Evolutionary conservation across 1,140 invertebrate genomes (phyloP).

Genomic region (Globodera rostochiensis): DNA sequence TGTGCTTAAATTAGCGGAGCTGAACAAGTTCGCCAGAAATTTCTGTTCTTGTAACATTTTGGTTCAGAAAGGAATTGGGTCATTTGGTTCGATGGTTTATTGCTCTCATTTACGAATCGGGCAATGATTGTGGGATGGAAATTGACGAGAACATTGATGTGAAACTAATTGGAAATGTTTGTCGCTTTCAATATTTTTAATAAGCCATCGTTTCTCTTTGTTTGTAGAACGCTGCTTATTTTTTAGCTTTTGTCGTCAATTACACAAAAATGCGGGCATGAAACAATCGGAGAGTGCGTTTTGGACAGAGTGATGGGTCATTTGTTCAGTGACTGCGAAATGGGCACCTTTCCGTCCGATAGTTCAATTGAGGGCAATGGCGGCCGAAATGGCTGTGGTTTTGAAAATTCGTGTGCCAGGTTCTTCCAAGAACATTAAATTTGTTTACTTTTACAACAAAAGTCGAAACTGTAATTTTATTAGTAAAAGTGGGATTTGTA

Average conservation of each 20-base stretch:
- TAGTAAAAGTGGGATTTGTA: too few relatives aligned
- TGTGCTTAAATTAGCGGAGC: slow-evolving; percentile 9
- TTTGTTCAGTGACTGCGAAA: neutral
- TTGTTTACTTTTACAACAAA: neutral
- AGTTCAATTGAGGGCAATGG: neutral
- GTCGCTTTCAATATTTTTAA: neutral
- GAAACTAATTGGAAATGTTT: slow-evolving; percentile 11
- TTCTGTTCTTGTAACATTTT: neutral
- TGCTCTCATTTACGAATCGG: slow-evolving; percentile 7
- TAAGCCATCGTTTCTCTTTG: neutral
- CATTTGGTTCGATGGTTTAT: slow-evolving; percentile 13
- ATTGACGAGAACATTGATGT: slow-evolving; percentile 19
- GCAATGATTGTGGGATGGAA: neutral
- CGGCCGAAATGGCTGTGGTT: neutral
- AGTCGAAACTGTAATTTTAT: neutral
- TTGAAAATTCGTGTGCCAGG: neutral
- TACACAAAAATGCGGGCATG: neutral
- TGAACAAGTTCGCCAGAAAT: neutral
- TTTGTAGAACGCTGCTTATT: neutral
- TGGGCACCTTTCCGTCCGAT: neutral
- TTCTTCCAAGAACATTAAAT: neutral
- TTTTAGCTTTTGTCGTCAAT: slow-evolving; percentile 7
- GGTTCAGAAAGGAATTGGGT: slow-evolving; percentile 3
- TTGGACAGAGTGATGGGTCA: slow-evolving; percentile 16
- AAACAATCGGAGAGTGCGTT: neutral